A percentile compares a stretch with the other conserved stretches of the same genome.
These are phyloP conservation scores for Tupaia tana DNA, from an alignment of 2,113 vertebrate species.

Conservation along the genomic window DNA sequence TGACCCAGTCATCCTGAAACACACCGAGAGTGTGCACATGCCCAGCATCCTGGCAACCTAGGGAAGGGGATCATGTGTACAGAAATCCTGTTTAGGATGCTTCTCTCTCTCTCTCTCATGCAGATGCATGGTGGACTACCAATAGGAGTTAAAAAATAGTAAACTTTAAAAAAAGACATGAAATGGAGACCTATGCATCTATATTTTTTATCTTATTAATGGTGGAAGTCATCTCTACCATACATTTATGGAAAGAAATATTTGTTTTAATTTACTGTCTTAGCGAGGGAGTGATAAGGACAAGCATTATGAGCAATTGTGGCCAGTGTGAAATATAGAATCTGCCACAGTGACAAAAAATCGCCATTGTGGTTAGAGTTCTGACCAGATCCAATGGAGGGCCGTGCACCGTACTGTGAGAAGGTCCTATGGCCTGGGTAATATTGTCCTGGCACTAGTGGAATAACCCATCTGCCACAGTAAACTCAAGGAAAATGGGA, in stretches of 20 bases:
- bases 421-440: no score
- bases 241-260: neutral
- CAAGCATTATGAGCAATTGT: neutral
- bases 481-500: neutral
- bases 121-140: no score
- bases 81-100: no score
- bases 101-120: no score
- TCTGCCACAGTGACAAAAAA: neutral
- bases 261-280: neutral
- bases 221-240: neutral
- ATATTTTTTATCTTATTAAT: neutral
- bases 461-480: neutral
- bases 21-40: no score
- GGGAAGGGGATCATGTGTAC: no score
- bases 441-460: neutral
- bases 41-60: no score
- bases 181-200: neutral
- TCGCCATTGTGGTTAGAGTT: neutral
- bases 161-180: neutral
- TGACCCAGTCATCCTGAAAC: no score
- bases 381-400: neutral
- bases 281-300: accelerated
- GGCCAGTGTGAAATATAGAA: neutral
- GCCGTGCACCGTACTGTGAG: neutral
- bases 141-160: no score